Evolutionary conservation across 35 echinoderm and acorn worm species (phyloP), one percentile per base, ranked within the genome.

Genomic region (Chiridota heheva): DNA sequence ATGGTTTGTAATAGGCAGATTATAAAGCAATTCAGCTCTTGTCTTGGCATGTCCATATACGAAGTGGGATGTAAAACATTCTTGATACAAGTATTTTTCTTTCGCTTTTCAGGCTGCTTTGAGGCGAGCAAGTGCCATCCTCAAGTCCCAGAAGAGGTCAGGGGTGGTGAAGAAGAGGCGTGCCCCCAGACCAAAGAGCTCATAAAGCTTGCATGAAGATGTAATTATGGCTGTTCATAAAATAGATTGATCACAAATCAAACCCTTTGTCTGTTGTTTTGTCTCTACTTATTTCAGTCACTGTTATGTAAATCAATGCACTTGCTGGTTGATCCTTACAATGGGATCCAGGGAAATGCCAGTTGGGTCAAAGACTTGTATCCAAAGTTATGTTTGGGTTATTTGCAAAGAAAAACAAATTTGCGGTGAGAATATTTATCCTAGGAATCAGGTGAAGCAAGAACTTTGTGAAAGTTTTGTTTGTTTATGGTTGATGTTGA

Each of bases 81-180:
- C n/a, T n/a, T n/a, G n/a, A n/a, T n/a, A n/a, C n/a, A 63, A 63
- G 13, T 30, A 15, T 81, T 16, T 43, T 31, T 40, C 38, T 63
- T 51, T 82, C 31, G 82, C 13, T 17, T 66, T 85, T 34, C 67
- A 96, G 93, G 80, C 93, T 77, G 93, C 93, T 20, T 56, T 97
- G 62, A 44, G 93, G 72, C 70, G 93, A 63, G 88, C 88, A 4
- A 91, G 88, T 36, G 93, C 93, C 67, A 88, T 97, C 56, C 85
- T 91, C 79, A 86, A 81, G 58, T 91, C 88, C 36, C 93, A 97
- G 88, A 91, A 76, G 72, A 90, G 88, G 15, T 78, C 90, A 18
- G 84, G 40, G 2, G 38, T 69, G 7, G 66, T 90, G 60, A 86
- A 84, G 70, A 97, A 97, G 93, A 88, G 78, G 71, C 62, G 89